Evolutionary conservation across 2,113 vertebrate genomes (phyloP).

Genomic region (Geococcyx californianus): DNA sequence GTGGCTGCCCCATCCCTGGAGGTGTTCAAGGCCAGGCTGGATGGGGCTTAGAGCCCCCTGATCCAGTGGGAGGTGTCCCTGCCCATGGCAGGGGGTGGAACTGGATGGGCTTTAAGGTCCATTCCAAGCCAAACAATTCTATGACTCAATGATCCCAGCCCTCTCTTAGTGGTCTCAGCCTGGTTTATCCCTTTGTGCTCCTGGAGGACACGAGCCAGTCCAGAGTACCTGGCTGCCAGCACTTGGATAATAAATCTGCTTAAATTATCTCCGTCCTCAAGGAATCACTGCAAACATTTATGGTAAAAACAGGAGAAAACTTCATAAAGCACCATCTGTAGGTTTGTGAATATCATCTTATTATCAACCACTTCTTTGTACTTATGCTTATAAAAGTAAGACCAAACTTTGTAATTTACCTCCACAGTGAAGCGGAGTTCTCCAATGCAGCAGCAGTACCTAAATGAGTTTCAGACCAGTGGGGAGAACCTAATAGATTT

Average conservation of each 20-base stretch:
- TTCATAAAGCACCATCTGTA: neutral
- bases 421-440: neutral
- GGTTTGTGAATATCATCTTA: neutral
- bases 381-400: neutral
- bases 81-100: too few species aligned
- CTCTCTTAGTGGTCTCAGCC: neutral
- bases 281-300: neutral
- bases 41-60: too few species aligned
- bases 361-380: neutral
- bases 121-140: too few species aligned
- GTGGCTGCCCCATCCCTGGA: too few species aligned
- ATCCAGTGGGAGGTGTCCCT: too few species aligned
- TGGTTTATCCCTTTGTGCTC: neutral
- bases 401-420: neutral
- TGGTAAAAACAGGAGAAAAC: neutral
- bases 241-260: neutral
- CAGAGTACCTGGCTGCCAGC: neutral
- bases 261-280: neutral
- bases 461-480: neutral
- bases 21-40: too few species aligned
- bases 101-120: too few species aligned
- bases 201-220: neutral
- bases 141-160: neutral
- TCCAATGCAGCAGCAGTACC: neutral
- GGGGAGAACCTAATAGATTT: constrained; percentile 43